phyloP scores from a whole-genome alignment of 2,888 invertebrate genomes.

The Melolontha melolontha region DNA sequence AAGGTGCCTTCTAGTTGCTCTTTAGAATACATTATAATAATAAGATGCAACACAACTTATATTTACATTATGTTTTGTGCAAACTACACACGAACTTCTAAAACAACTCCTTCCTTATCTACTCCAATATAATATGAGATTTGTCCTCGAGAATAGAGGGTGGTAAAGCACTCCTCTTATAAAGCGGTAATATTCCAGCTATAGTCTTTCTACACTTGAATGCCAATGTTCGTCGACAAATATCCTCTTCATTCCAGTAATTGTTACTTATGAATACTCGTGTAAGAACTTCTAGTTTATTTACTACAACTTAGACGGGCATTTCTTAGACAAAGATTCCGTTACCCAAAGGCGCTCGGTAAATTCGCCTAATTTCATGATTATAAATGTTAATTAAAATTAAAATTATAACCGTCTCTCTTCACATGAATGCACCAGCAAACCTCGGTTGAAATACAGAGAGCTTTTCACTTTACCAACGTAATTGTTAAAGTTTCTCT shows the following conservation, averaged over 20 bases:
- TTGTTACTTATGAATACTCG: slow-evolving; percentile 17
- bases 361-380: slow-evolving; percentile 28
- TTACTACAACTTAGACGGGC: not conserved
- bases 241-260: slow-evolving; percentile 12
- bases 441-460: not conserved
- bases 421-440: slow-evolving; percentile 9
- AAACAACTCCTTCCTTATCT: not conserved
- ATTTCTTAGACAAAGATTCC: slow-evolving; percentile 11
- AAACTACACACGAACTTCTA: not conserved
- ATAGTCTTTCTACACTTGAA: not conserved
- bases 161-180: too few species aligned
- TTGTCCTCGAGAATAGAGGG: too few species aligned
- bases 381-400: slow-evolving; percentile 36
- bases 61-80: slow-evolving; percentile 6
- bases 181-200: not conserved
- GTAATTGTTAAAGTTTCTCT: too few species aligned
- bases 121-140: too few species aligned
- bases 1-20: not conserved
- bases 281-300: slow-evolving; percentile 21
- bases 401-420: slow-evolving; percentile 1
- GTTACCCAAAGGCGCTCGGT: slow-evolving; percentile 5
- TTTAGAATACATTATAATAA: slow-evolving; percentile 6
- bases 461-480: too few species aligned
- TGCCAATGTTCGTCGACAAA: not conserved
- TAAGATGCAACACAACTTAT: slow-evolving; percentile 11